A percentile compares a stretch with the other conserved stretches of the same genome.
Evolutionary conservation across 92 coral and sea anemone genomes (phyloP).

Genomic region (Palythoa grandis): DNA sequence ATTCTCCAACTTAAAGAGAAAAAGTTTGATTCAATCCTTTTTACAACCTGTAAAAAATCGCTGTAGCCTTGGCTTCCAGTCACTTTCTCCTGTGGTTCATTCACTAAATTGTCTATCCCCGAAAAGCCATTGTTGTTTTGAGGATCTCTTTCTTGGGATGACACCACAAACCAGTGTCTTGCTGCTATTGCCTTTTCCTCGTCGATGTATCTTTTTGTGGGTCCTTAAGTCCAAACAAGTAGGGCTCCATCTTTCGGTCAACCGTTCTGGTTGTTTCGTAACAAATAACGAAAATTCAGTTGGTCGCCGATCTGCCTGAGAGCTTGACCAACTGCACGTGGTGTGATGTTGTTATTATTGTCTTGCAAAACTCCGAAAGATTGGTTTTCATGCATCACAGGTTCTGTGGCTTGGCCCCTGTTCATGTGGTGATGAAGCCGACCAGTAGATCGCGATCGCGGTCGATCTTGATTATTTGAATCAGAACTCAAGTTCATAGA

Average conservation of each 20-base stretch:
- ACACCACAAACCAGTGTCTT: neutral
- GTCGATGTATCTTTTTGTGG: neutral
- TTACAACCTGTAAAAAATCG: neutral
- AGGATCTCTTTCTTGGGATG: neutral
- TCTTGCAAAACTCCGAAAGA: constrained; percentile 57
- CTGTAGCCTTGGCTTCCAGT: neutral
- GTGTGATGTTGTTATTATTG: constrained; percentile 80
- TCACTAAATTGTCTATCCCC: constrained; percentile 17
- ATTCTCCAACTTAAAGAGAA: constrained; percentile 25
- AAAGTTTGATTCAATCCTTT: neutral
- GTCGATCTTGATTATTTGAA: constrained; percentile 28
- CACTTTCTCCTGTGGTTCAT: neutral
- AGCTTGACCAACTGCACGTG: constrained; percentile 82
- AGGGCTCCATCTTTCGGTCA: neutral
- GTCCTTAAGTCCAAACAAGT: constrained; percentile 1
- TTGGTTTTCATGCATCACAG: constrained; percentile 75
- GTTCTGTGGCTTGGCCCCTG: constrained; percentile 56
- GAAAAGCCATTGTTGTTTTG: constrained; percentile 11
- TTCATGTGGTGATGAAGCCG: constrained; percentile 12
- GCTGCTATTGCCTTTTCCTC: constrained; percentile 26
- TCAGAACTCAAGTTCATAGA: constrained; percentile 34
- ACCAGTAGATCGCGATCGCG: constrained; percentile 31
- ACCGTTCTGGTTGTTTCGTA: constrained; percentile 62
- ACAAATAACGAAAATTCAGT: constrained; percentile 59
- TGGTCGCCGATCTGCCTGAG: constrained; percentile 85